phyloP scores from a whole-genome alignment of 1,140 invertebrate species.

The Sinonovacula constricta region DNA sequence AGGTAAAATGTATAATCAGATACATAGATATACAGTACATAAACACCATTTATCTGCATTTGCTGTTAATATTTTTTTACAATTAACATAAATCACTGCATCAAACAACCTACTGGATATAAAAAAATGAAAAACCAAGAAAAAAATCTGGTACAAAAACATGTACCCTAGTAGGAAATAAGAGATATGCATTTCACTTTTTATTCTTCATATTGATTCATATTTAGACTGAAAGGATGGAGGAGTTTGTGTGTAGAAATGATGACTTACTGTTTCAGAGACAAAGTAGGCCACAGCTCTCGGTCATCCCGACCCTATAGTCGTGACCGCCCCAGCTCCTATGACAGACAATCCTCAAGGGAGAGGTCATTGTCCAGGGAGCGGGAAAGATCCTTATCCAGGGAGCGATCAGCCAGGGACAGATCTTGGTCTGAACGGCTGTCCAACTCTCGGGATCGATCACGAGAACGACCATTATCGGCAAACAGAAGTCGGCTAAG shows the following conservation, averaged over 20 bases:
- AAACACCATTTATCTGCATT: too few species aligned
- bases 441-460: constrained; percentile 54
- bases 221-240: too few species aligned
- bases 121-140: not conserved
- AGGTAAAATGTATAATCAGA: too few species aligned
- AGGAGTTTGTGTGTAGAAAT: not conserved
- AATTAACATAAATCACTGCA: not conserved
- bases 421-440: constrained; percentile 65
- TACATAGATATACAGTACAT: too few species aligned
- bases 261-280: constrained; percentile 34
- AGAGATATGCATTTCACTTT: too few species aligned
- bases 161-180: too few species aligned
- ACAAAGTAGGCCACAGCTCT: constrained; percentile 45
- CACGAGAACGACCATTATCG: constrained; percentile 61
- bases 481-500: constrained; percentile 61
- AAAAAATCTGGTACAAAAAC: not conserved
- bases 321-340: constrained; percentile 33
- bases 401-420: constrained; percentile 59
- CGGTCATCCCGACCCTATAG: constrained; percentile 48
- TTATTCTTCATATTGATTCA: too few species aligned
- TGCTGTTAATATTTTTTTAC: too few species aligned
- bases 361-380: constrained; percentile 62
- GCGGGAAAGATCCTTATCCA: constrained; percentile 58
- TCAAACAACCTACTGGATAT: not conserved
- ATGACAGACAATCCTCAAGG: constrained; percentile 52